A percentile compares a stretch with the other conserved stretches of the same genome.
phyloP scores from a whole-genome alignment of 2,113 vertebrate genomes.

The Paramisgurnus dabryanus region DNA sequence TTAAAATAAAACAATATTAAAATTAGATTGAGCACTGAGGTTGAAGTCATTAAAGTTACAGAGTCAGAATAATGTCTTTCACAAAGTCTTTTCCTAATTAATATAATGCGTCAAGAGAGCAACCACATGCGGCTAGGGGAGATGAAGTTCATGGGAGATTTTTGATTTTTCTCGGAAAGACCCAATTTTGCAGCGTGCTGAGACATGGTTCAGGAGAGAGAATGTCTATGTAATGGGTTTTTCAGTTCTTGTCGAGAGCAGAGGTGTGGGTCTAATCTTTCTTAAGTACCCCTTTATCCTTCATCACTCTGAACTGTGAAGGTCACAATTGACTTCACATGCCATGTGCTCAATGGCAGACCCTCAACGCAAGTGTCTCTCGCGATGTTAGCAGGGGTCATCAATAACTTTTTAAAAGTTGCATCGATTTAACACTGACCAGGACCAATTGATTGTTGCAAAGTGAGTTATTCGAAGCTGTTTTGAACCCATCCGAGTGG shows the following conservation, averaged over 20 bases:
- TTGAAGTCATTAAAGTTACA: constrained; percentile 55
- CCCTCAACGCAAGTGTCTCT: not conserved
- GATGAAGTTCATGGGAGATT: constrained; percentile 38
- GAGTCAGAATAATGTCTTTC: constrained; percentile 44
- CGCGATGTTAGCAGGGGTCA: constrained; percentile 37
- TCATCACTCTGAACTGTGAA: constrained; percentile 43
- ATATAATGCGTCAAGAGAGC: constrained; percentile 51
- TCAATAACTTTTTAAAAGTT: constrained; percentile 52
- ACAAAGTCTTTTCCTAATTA: constrained; percentile 57
- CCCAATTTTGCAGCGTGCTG: constrained; percentile 17
- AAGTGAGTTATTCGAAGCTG: constrained; percentile 36
- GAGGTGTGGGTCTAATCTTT: constrained; percentile 29
- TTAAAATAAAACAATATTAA: constrained; percentile 63
- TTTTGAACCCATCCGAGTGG: constrained; percentile 24
- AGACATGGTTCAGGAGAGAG: not conserved
- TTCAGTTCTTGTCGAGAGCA: constrained; percentile 16
- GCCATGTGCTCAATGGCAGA: constrained; percentile 14
- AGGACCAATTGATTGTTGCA: constrained; percentile 39
- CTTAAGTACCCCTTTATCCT: constrained; percentile 30
- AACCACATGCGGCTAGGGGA: constrained; percentile 36
- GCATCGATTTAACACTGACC: constrained; percentile 46
- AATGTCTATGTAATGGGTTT: not conserved
- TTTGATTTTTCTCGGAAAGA: constrained; percentile 28
- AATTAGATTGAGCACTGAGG: constrained; percentile 44
- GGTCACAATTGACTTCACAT: constrained; percentile 45